Conservation (phyloP, 2,113 vertebrate species). For the Ramphastos sulfuratus region DNA sequence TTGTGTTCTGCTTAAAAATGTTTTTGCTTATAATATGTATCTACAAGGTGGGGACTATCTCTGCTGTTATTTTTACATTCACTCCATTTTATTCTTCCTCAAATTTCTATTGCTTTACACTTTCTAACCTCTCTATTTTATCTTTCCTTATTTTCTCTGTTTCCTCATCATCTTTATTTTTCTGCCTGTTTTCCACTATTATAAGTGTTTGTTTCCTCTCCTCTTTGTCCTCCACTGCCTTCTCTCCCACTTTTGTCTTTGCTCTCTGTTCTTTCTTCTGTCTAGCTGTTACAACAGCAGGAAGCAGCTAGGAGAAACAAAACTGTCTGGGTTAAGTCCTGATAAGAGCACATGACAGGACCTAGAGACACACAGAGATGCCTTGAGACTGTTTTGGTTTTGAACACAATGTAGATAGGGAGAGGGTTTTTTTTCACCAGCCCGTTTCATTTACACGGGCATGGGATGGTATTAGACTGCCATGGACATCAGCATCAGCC, state of each 20-base stretch:
- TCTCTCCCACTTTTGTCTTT: neutral
- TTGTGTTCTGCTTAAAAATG: neutral
- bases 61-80: neutral
- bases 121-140: neutral
- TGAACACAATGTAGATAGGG: neutral
- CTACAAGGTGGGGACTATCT: neutral
- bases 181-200: neutral
- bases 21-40: accelerated
- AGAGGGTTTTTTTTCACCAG: neutral
- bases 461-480: neutral
- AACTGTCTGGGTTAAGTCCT: neutral
- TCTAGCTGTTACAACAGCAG: accelerated
- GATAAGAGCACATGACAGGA: neutral
- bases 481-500: neutral
- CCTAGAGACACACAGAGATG: neutral
- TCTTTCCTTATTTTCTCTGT: neutral
- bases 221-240: neutral
- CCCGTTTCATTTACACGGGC: neutral
- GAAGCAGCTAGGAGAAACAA: neutral
- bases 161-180: neutral
- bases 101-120: neutral
- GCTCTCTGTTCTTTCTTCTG: neutral
- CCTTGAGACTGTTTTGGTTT: neutral
- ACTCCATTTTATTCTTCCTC: neutral
- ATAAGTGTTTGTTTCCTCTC: accelerated